These are phyloP conservation scores for Tribolium madens DNA, from an alignment of 1,140 invertebrate species.

Conservation along the genomic window DNA sequence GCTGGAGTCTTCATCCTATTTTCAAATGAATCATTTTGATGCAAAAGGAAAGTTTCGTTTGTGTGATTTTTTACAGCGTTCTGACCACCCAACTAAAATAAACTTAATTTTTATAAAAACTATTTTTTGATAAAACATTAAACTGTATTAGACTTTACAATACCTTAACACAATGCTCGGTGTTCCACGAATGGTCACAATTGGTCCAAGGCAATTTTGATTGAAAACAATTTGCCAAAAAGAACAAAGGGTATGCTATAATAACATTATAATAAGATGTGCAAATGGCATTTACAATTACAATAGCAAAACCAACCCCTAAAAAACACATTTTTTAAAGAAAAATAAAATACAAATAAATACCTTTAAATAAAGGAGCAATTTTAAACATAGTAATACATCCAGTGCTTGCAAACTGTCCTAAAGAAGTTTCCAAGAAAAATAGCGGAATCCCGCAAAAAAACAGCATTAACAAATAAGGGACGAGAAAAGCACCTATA, in stretches of 20 bases:
- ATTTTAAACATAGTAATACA: slow-evolving; percentile 83
- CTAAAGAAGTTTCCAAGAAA: slow-evolving; percentile 89
- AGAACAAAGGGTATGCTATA: slow-evolving; percentile 92
- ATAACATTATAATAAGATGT: slow-evolving; percentile 95
- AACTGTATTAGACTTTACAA: background rate
- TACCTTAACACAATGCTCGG: slow-evolving; percentile 76
- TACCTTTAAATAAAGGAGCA: slow-evolving; percentile 91
- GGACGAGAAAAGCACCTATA: slow-evolving; percentile 82
- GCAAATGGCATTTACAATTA: slow-evolving; percentile 90
- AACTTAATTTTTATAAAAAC: slow-evolving; percentile 1
- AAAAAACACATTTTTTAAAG: slow-evolving; percentile 40
- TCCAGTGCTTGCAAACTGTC: slow-evolving; percentile 86
- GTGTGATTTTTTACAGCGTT: slow-evolving; percentile 1
- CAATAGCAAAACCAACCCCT: slow-evolving; percentile 87
- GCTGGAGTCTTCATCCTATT: slow-evolving; percentile 72
- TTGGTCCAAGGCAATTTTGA: slow-evolving; percentile 85
- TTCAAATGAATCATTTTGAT: slow-evolving; percentile 19
- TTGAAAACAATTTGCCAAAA: slow-evolving; percentile 78
- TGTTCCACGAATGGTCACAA: slow-evolving; percentile 93
- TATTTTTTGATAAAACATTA: background rate
- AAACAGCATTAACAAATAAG: slow-evolving; percentile 80
- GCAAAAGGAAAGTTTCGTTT: slow-evolving; percentile 13
- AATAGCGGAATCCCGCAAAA: slow-evolving; percentile 89
- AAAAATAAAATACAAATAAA: slow-evolving; percentile 8
- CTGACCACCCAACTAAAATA: slow-evolving; percentile 14